Evolutionary conservation across 2,113 vertebrate species (phyloP).

Genomic region (Cryptotis parvus): DNA sequence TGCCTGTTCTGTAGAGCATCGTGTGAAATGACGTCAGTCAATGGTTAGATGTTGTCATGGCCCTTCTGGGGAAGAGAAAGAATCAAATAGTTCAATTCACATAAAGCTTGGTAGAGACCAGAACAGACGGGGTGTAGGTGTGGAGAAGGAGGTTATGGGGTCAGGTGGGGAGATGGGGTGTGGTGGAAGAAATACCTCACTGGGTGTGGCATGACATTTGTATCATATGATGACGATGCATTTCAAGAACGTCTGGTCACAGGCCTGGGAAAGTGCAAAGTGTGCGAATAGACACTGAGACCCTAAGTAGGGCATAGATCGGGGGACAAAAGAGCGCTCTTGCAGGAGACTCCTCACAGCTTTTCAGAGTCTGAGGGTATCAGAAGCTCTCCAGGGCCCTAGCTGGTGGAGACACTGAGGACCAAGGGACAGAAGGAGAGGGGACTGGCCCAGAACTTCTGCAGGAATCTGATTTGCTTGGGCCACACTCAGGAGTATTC

Average conservation of each 20-base stretch:
- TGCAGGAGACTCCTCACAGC: neutral
- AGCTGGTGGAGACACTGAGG: fast-evolving
- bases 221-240: neutral
- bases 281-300: neutral
- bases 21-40: neutral
- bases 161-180: too few species aligned
- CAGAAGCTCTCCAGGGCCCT: neutral
- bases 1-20: too few species aligned
- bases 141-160: neutral
- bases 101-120: neutral
- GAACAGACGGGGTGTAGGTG: too few species aligned
- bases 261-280: neutral
- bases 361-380: neutral
- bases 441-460: neutral
- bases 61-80: neutral
- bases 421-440: neutral
- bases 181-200: neutral
- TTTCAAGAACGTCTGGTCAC: fast-evolving
- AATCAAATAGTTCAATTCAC: neutral
- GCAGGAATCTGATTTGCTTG: neutral
- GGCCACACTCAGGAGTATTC: too few species aligned
- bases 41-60: neutral
- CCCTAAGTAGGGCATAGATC: neutral
- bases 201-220: neutral
- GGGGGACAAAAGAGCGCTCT: neutral